Base-by-base conservation (phyloP, 2,797 vertebrate species). In the Columba guinea region DNA sequence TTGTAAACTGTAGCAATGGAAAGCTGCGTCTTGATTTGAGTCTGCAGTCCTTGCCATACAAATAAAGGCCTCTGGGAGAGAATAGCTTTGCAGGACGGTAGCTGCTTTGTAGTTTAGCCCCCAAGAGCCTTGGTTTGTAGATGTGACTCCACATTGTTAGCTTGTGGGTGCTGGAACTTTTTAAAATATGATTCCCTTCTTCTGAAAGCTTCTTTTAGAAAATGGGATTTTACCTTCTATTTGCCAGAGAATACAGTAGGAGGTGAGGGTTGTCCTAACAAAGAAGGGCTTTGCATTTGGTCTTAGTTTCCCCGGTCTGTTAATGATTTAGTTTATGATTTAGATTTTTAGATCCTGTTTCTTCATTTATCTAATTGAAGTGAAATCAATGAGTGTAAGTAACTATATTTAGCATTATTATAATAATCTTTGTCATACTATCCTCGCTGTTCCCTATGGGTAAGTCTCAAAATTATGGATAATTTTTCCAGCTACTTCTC, bases 71-170 rank as follows among this genome's bases (percentile, higher is more conserved):
- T 56, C 2, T 9, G 13, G 41, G 17, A 24, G 59, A 28, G 11
- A 3, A 35, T 4, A 37, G 62, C 67, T 28, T 11, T 52, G 23
- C 2, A 7, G 76, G 22, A 20, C 85, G 68, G 74, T 48, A 32
- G 20, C 59, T 17, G 51, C 3, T 2, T 6, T 9, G 35, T 6
- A 1, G 32, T 5, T 15, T 7, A 32, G 34, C 12, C 9, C 5
- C 0, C 7, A 2, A 21, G 11, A 9, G 13, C 37, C 1, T 11
- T 27, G 4, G 1, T 30, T 27, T 58, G 26, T 19, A 2, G 13
- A 16, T 13, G 14, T 27, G 5, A 48, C 24, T 19, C 32, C 21
- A 0, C 1, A 0, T 1, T 10, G 11, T 8, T 39, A 20, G 13
- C 17, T 13, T 62, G 1, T 37, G 7, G 4, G 34, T 44, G 27